Conservation (phyloP, 2,888 invertebrate genomes). For the Caenorhabditis angaria region DNA sequence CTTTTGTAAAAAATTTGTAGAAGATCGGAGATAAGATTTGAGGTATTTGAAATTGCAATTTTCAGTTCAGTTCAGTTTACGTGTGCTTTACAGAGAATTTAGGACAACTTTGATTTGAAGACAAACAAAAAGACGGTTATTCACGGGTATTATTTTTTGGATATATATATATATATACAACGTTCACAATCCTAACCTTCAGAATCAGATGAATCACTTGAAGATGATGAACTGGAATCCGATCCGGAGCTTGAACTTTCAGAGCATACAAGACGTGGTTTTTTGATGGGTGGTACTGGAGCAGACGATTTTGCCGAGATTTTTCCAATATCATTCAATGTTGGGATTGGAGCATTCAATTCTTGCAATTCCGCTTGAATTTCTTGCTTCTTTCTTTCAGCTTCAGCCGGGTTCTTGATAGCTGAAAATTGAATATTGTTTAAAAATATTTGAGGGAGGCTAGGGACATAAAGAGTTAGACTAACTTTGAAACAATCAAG, state of each 20-base stretch:
- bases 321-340: slow-evolving; percentile 1
- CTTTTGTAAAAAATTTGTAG: too few species aligned
- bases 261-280: slow-evolving; percentile 8
- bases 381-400: slow-evolving; percentile 47
- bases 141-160: neutral
- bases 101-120: too few species aligned
- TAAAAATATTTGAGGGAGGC: slow-evolving; percentile 2
- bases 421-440: slow-evolving; percentile 45
- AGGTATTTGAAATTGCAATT: too few species aligned
- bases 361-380: slow-evolving; percentile 51
- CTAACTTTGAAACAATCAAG: too few species aligned
- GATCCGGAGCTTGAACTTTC: slow-evolving; percentile 3
- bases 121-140: neutral
- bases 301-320: slow-evolving; percentile 63
- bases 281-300: slow-evolving; percentile 16
- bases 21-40: too few species aligned
- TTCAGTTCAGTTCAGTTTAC: too few species aligned
- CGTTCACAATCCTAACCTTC: slow-evolving; percentile 1
- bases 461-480: too few species aligned
- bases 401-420: slow-evolving; percentile 45
- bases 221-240: slow-evolving; percentile 10
- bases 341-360: slow-evolving; percentile 12
- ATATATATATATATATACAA: neutral
- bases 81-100: too few species aligned
- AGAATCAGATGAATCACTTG: slow-evolving; percentile 6